phyloP scores from a whole-genome alignment of 2,888 invertebrate genomes.

The Sesia bembeciformis region DNA sequence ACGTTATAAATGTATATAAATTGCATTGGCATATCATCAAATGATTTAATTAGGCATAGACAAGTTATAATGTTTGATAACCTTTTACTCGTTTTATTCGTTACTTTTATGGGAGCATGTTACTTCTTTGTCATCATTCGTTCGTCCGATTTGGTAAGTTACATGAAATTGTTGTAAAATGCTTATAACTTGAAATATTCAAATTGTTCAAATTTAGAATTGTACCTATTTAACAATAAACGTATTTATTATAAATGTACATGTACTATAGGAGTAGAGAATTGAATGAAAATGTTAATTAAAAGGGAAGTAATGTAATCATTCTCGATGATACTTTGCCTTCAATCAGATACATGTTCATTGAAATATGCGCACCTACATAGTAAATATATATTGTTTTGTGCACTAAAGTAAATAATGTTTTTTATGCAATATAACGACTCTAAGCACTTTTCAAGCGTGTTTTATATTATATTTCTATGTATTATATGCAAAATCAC shows the following conservation, averaged over 20 bases:
- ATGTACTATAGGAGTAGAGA: slow-evolving; percentile 25
- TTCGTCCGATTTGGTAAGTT: slow-evolving; percentile 27
- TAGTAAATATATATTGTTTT: no score
- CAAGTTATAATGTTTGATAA: no score
- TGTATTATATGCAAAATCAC: no score
- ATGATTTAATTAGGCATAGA: background rate
- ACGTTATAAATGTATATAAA: slow-evolving; percentile 44
- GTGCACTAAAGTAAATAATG: no score
- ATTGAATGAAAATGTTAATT: slow-evolving; percentile 9
- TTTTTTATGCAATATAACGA: no score
- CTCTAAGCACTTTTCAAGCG: no score
- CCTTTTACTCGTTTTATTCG: no score
- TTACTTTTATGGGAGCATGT: no score
- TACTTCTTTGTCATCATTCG: background rate
- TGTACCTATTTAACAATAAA: slow-evolving; percentile 41
- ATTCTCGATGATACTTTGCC: slow-evolving; percentile 12
- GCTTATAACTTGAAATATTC: slow-evolving; percentile 51
- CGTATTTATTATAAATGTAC: slow-evolving; percentile 21
- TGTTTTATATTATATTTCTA: no score
- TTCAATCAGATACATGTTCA: background rate
- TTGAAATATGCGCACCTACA: background rate
- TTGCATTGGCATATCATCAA: slow-evolving; percentile 61
- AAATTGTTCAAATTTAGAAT: slow-evolving; percentile 44
- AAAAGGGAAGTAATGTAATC: slow-evolving; percentile 54
- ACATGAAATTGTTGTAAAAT: slow-evolving; percentile 60